Evolutionary conservation across 1,140 invertebrate species (phyloP), one percentile per base, ranked within the genome.

Genomic region (Campodea augens): DNA sequence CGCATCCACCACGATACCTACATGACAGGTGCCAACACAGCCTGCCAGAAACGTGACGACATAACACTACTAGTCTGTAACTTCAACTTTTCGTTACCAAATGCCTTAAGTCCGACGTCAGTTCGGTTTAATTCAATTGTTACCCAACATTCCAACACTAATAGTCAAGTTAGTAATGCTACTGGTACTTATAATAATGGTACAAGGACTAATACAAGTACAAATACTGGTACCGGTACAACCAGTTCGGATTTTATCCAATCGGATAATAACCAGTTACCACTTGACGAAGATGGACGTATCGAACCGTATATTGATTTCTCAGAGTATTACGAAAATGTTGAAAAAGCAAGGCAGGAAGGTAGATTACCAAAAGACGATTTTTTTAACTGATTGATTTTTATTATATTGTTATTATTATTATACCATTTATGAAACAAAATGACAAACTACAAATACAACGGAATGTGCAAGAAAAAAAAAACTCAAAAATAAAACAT

Each of bases 51-150:
- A 54, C 59, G 78, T 36, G 79, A 83, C 47, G 81, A 87, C 55
- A 84, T 91, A 49, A 89, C 84, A 0, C 64, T 93, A 4, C 56
- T 92, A 1, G 77, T 92, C 37, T 64, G 85, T 32, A 90, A 89
- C 59, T 90, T 91, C 55, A 87, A 85, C 61, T 87, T 78, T 54
- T 71, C 75, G 5, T 58, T 87, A 13, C 72, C 77, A 1, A 72
- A 76, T 49, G 72, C 73, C 13, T 53, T 48, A n/a, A n/a, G n/a
- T n/a, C n/a, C n/a, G n/a, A n/a, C n/a, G n/a, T n/a, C n/a, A n/a
- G n/a, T n/a, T n/a, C n/a, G n/a, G n/a, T n/a, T n/a, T n/a, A n/a
- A n/a, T n/a, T n/a, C n/a, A n/a, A n/a, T n/a, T n/a, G n/a, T n/a
- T n/a, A n/a, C n/a, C n/a, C n/a, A n/a, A n/a, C n/a, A n/a, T n/a